Evolutionary conservation across 1,140 invertebrate species (phyloP).

Genomic region (Epicauta chinensis): DNA sequence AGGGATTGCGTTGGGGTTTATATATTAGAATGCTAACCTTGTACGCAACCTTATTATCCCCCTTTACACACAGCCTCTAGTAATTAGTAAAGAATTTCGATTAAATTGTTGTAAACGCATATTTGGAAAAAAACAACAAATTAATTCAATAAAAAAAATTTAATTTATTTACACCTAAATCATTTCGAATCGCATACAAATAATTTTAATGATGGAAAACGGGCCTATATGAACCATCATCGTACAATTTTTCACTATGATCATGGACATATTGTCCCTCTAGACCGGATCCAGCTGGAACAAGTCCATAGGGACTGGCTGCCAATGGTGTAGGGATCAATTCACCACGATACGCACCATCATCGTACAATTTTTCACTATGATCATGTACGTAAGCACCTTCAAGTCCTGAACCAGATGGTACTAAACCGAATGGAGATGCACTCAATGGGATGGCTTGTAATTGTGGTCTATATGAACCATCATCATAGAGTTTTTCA

Average conservation of each 20-base stretch:
- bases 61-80: no score
- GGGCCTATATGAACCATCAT: conserved; percentile 33
- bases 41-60: no score
- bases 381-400: conserved; percentile 31
- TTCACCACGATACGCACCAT: conserved; percentile 33
- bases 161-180: no score
- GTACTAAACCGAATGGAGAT: conserved; percentile 14
- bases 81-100: no score
- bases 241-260: conserved; percentile 28
- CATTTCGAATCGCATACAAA: no score
- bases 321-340: conserved; percentile 26
- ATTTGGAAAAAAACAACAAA: no score
- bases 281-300: conserved; percentile 12
- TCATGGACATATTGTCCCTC: not conserved
- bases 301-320: conserved; percentile 28
- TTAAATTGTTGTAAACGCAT: no score
- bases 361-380: conserved; percentile 32
- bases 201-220: not conserved
- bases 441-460: not conserved
- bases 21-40: no score
- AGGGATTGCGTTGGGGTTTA: no score
- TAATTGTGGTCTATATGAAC: conserved; percentile 35
- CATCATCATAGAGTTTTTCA: conserved; percentile 38
- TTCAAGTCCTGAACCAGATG: conserved; percentile 32
- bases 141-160: no score